Base-by-base conservation (phyloP, 2,113 vertebrate genomes). In the Saguinus imperator region DNA sequence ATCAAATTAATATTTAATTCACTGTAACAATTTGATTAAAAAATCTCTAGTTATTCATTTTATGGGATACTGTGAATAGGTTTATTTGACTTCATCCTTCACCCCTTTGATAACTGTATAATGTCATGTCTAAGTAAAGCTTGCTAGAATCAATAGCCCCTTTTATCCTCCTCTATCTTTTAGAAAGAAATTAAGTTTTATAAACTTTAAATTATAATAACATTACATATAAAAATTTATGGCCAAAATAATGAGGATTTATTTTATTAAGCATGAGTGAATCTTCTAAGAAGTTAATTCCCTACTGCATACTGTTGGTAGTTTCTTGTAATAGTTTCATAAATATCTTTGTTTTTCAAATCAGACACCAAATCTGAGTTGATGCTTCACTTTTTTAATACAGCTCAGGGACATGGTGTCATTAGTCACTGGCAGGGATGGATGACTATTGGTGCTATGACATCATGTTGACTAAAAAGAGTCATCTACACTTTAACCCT, bases 11-110 rank as follows among this genome's bases (percentile, higher is more conserved):
- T 94, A 87, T 52, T 84, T 40, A 73, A 52, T 64, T 96, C 77
- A 57, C 20, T 89, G 35, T 93, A 29, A 87, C 43, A 73, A 58
- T 93, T 93, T 94, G 94, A 90, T 95, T 58, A 91, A 94, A 92
- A 94, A 95, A 40, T 37, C 18, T 68, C 40, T 40, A 75, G 23
- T 70, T 83, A 79, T 57, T 89, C 13, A 92, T 91, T 97, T 96
- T 94, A 95, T 86, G 37, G 76, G 13, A 57, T 83, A 25, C 37
- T 66, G 0, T 40, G 45, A 79, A 48, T 13, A 86, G 8, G 88
- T 91, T 76, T 43, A 92, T 92, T 96, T 86, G 68, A 72, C 61
- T 89, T 87, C 21, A 95, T 92, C 37, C 14, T 66, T 96, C n/a
- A 82, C 55, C 40, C 29, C 32, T 89, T 88, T 64, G 37, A 45